Base-by-base conservation (phyloP, 2,888 invertebrate species). In the Zaprionus bogoriensis region DNA sequence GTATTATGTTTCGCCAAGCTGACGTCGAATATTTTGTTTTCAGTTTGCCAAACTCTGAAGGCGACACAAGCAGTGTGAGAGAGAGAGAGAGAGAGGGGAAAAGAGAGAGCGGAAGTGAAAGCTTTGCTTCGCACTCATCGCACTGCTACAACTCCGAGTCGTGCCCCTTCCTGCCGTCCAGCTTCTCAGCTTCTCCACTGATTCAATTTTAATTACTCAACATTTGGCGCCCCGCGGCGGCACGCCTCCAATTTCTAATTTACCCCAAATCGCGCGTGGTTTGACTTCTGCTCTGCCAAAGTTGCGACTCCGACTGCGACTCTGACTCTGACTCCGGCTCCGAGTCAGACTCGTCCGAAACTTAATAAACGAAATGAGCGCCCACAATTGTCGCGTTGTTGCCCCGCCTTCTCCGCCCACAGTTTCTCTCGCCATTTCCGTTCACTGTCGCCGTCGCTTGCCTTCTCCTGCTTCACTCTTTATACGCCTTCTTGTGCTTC, bases 131-230 rank as follows among this genome's bases (percentile, higher is more conserved):
- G 4, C 12, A 12, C 12, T 30, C 14, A 7, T 36, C 7, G 32
- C 30, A 4, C 3, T 27, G 25, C 3, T 27, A n/a, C n/a, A n/a
- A n/a, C n/a, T n/a, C n/a, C n/a, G n/a, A n/a, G n/a, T n/a, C n/a
- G n/a, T 27, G 25, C 9, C 25, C 14, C 32, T 14, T 2, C 32
- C 2, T 14, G 14, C 32, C 5, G 7, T n/a, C 20, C 39, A 41
- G n/a, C n/a, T 23, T 25, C 4, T 6, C 1, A 22, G 5, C 42
- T 12, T 4, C 42, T 7, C 10, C 14, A 63, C 54, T 54, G 67
- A 60, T 73, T 74, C 61, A 62, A 67, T 61, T 70, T 74, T 70
- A 74, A 74, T 74, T 74, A 64, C 70, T 61, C 53, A 55, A 58
- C 60, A 63, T 63, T 69, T 45, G 36, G n/a, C 6, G n/a, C 6